Conservation (phyloP, 2,888 invertebrate genomes). For the Ariolimax columbianus region DNA sequence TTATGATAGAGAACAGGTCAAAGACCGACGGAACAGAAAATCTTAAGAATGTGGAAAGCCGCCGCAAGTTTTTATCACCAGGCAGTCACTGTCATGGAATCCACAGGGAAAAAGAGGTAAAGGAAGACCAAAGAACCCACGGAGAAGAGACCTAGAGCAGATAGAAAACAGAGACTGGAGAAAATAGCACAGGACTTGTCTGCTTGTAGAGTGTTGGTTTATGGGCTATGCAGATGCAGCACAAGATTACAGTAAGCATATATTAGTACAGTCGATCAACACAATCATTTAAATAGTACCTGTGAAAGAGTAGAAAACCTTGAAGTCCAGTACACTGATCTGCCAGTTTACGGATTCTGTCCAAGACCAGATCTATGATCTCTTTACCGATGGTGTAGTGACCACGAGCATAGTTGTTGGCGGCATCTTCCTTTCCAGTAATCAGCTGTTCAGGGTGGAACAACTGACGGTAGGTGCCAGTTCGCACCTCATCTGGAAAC, state of each 20-base stretch:
- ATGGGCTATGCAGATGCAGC: too few relatives aligned
- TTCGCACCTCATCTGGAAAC: slow-evolving; percentile 35
- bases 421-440: slow-evolving; percentile 54
- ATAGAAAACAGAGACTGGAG: too few relatives aligned
- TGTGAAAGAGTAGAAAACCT: slow-evolving; percentile 50
- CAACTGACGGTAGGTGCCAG: slow-evolving; percentile 43
- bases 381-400: slow-evolving; percentile 49
- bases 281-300: slow-evolving; percentile 3
- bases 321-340: slow-evolving; percentile 51
- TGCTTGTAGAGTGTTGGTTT: too few relatives aligned
- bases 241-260: background rate
- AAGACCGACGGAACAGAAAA: background rate
- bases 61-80: too few relatives aligned
- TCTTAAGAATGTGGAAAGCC: too few relatives aligned
- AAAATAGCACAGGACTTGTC: background rate
- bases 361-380: slow-evolving; percentile 42
- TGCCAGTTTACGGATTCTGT: slow-evolving; percentile 46
- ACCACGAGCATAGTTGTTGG: slow-evolving; percentile 51
- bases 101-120: too few relatives aligned
- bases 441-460: slow-evolving; percentile 53
- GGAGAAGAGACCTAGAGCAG: too few relatives aligned
- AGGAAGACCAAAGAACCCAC: too few relatives aligned
- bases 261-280: too few relatives aligned
- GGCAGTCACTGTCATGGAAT: too few relatives aligned
- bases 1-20: too few relatives aligned